Conservation (phyloP, 2,797 vertebrate species). For the Bucorvus abyssinicus region DNA sequence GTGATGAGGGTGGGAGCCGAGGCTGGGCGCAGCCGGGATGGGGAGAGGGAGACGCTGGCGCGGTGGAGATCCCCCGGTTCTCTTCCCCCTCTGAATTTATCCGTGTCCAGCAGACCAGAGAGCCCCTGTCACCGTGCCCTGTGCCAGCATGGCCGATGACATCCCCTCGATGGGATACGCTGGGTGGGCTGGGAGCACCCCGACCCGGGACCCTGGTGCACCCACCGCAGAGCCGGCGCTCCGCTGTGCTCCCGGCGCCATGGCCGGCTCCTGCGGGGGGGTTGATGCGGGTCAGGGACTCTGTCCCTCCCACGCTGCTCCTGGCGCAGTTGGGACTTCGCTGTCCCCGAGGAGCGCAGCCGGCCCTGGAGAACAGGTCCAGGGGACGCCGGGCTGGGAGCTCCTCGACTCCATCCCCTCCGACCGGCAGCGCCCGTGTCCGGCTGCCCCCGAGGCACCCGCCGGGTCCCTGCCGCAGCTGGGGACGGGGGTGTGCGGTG, state of each 20-base stretch:
- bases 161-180: background rate
- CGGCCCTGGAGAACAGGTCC: background rate
- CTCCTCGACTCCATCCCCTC: background rate
- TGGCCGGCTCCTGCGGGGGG: background rate
- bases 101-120: background rate
- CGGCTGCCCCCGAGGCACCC: background rate
- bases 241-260: background rate
- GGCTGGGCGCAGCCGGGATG: background rate
- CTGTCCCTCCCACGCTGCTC: background rate
- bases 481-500: too few relatives aligned
- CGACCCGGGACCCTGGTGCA: too few relatives aligned
- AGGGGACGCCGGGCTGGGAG: background rate
- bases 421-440: background rate
- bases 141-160: rapidly evolving
- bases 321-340: background rate
- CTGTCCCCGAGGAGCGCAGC: background rate
- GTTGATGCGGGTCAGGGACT: too few relatives aligned
- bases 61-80: background rate
- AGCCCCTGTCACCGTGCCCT: background rate
- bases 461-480: background rate
- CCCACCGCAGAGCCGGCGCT: background rate
- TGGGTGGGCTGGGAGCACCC: background rate
- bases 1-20: background rate
- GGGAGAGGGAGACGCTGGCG: background rate
- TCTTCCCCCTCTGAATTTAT: background rate